Conservation (phyloP, 2,888 invertebrate genomes). For the Dolomedes plantarius region DNA sequence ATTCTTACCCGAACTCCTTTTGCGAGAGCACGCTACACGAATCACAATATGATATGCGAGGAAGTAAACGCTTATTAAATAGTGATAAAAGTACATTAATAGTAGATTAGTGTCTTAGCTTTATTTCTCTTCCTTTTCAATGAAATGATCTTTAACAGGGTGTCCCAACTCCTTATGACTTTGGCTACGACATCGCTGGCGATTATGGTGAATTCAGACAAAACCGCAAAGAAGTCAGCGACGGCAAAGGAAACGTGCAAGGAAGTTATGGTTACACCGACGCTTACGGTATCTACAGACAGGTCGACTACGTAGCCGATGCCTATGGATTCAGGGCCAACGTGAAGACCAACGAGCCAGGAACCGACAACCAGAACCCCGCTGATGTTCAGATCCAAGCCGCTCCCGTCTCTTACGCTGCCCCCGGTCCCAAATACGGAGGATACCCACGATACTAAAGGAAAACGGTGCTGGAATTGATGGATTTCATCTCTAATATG, state of each 20-base stretch:
- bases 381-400: conserved; percentile 67
- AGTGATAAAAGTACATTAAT: no score
- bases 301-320: conserved; percentile 68
- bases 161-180: conserved; percentile 62
- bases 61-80: no score
- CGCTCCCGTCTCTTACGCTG: conserved; percentile 38
- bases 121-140: no score
- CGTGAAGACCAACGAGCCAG: conserved; percentile 70
- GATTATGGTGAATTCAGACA: conserved; percentile 68
- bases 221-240: conserved; percentile 56
- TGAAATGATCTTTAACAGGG: no score
- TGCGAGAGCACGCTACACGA: no score
- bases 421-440: conserved; percentile 28
- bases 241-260: conserved; percentile 64
- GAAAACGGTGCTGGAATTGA: neutral
- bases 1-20: no score
- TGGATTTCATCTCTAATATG: conserved; percentile 17
- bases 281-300: conserved; percentile 68
- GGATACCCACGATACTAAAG: conserved; percentile 61
- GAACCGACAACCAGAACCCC: conserved; percentile 69
- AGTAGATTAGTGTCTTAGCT: no score
- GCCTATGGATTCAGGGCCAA: conserved; percentile 67
- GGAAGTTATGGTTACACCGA: conserved; percentile 68
- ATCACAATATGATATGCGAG: no score
- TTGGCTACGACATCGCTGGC: conserved; percentile 67